Base-by-base conservation (phyloP, 1,140 invertebrate species). In the Meloidogyne chitwoodi region DNA sequence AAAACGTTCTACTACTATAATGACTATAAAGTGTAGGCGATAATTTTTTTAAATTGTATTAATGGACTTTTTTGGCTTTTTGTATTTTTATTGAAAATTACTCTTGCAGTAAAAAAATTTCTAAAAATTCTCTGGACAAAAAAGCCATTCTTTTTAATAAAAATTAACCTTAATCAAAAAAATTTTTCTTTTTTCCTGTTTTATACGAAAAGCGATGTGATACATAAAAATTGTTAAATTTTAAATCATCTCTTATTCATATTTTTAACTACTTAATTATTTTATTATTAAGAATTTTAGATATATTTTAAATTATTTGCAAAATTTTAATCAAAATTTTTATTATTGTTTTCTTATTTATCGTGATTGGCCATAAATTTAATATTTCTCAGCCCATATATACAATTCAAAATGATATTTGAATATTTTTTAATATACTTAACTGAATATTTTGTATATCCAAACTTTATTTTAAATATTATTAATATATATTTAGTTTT, bases 1-100 rank as follows among this genome's bases (percentile, higher is more conserved):
- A 85, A 85, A 66, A 86, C 81, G 19, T 85, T 85, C 76, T 85
- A 85, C 75, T 85, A 85, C 70, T 79, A 84, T 77, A 24, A 75
- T 62, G 84, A 85, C 77, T 85, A 87, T 78, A 85, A 85, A 83
- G 65, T 85, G 84, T 85, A 81, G 83, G 75, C 27, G 19, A n/a
- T 56, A n/a, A 56, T 56, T 56, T 56, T n/a, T 56, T 56, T n/a
- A 38, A 8, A 44, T 44, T 64, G 12, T 64, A 65, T 14, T 26
- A 14, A 26, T 2, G 24, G 5, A 16, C 14, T 26, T 65, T 65
- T 65, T 31, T 65, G 24, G 24, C 63, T 65, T 65, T 65, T 31
- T 26, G 63, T 29, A 65, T 65, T 19, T 38, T 38, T 38, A 38
- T 38, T 38, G 0, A 38, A 38, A 38, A 38, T 38, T 38, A 38